Conservation (phyloP, 2,113 vertebrate genomes). For the Gobius niger region DNA sequence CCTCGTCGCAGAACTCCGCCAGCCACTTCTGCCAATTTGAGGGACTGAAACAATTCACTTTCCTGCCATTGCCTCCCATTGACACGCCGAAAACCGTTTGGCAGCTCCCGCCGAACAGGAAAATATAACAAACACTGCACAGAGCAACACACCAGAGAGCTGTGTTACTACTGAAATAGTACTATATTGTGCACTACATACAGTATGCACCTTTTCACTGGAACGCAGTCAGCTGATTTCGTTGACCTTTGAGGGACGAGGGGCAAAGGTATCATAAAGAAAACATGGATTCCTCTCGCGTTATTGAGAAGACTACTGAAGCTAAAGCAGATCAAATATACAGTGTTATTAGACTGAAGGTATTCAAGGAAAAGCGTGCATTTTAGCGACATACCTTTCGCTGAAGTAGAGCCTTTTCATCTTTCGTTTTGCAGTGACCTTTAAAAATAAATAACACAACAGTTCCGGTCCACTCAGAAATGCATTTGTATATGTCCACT, state of each 20-base stretch:
- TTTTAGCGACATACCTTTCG: conserved; percentile 7
- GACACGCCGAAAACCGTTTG: conserved; percentile 1
- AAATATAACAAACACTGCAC: conserved; percentile 25
- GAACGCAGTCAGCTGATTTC: conserved; percentile 5
- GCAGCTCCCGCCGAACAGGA: conserved; percentile 5
- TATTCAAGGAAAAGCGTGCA: too few relatives aligned
- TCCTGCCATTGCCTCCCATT: background rate
- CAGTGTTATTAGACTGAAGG: background rate
- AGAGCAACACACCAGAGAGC: conserved; percentile 20
- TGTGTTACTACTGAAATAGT: background rate
- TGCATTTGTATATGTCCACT: background rate
- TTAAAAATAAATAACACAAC: background rate
- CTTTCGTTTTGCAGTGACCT: conserved; percentile 5
- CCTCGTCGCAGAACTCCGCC: conserved; percentile 1
- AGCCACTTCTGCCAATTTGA: conserved; percentile 20
- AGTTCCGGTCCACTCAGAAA: too few relatives aligned
- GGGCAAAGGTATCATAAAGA: background rate
- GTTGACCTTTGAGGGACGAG: background rate
- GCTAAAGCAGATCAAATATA: conserved; percentile 10
- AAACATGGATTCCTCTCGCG: background rate
- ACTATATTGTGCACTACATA: background rate
- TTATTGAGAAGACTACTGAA: conserved; percentile 13
- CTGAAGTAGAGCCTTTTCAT: conserved; percentile 34
- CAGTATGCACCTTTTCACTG: conserved; percentile 10
- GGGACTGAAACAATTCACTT: conserved; percentile 11